Conservation (phyloP, 1,140 invertebrate species). For the Heliconius himera region DNA sequence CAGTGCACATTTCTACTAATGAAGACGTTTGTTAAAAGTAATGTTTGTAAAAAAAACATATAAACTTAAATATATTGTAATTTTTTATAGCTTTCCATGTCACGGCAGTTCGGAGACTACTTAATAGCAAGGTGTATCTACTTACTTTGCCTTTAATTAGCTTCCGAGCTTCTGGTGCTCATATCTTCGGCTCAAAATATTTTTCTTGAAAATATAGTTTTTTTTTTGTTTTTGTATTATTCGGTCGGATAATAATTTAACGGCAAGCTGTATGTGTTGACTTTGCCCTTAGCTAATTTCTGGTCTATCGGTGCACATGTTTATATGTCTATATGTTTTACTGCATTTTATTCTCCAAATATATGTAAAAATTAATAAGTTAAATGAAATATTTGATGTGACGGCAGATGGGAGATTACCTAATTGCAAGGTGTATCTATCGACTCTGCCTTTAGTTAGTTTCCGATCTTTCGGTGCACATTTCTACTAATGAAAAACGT, state of each 20-base stretch:
- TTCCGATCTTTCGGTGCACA: too few species aligned
- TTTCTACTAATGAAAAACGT: too few species aligned
- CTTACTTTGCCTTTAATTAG: background rate
- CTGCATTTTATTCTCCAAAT: too few species aligned
- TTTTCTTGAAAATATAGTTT: too few species aligned
- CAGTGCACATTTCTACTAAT: background rate
- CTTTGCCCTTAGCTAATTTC: constrained; percentile 13
- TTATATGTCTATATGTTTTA: too few species aligned
- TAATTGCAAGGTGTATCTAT: background rate
- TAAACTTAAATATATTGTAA: background rate
- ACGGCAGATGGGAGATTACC: too few species aligned
- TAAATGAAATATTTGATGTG: too few species aligned
- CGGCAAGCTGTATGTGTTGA: background rate
- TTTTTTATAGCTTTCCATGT: background rate
- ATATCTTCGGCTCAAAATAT: background rate
- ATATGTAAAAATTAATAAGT: too few species aligned
- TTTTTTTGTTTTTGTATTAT: too few species aligned
- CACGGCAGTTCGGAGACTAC: background rate
- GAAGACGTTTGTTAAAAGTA: too few species aligned
- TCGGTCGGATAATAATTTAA: too few species aligned
- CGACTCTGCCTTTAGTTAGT: background rate
- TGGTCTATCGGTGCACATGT: background rate
- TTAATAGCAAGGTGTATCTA: constrained; percentile 5
- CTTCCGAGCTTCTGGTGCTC: background rate
- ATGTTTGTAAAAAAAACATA: background rate